These are phyloP conservation scores for Diarsia brunnea DNA, from an alignment of 2,888 invertebrate genomes.

Conservation along the genomic window DNA sequence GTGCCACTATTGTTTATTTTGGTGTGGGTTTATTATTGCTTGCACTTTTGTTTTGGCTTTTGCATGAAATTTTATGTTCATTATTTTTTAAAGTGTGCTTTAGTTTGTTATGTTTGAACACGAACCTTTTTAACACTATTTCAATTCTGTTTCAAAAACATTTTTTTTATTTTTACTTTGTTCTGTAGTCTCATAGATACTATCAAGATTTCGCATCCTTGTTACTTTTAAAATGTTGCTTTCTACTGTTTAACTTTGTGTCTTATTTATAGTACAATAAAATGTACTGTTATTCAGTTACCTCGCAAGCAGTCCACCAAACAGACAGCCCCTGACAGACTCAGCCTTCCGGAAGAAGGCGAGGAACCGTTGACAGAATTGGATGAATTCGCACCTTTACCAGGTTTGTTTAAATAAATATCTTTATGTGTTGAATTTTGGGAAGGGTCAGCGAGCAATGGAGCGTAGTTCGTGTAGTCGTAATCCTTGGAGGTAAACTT, in stretches of 20 bases:
- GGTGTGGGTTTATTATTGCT: constrained; percentile 34
- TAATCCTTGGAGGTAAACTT: too few species aligned
- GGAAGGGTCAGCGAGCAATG: too few species aligned
- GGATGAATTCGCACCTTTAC: constrained; percentile 78
- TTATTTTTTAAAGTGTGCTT: neutral
- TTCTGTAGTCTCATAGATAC: neutral
- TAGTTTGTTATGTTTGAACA: neutral
- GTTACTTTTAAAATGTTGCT: constrained; percentile 40
- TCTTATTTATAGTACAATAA: constrained; percentile 16
- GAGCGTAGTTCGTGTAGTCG: too few species aligned
- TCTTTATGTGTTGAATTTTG: neutral
- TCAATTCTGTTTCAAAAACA: neutral
- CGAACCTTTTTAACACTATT: neutral
- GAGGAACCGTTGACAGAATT: constrained; percentile 75
- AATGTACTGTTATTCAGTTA: constrained; percentile 46
- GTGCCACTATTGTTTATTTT: constrained; percentile 14
- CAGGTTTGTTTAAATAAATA: constrained; percentile 70
- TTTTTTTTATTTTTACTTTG: neutral
- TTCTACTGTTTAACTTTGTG: neutral
- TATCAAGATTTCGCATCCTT: constrained; percentile 27
- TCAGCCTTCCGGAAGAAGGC: constrained; percentile 68
- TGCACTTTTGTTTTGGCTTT: constrained; percentile 60
- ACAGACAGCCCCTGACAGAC: constrained; percentile 64
- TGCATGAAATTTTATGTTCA: constrained; percentile 55
- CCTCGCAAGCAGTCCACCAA: constrained; percentile 64